Evolutionary conservation across 2,888 invertebrate genomes (phyloP).

Genomic region (Phortica magna): DNA sequence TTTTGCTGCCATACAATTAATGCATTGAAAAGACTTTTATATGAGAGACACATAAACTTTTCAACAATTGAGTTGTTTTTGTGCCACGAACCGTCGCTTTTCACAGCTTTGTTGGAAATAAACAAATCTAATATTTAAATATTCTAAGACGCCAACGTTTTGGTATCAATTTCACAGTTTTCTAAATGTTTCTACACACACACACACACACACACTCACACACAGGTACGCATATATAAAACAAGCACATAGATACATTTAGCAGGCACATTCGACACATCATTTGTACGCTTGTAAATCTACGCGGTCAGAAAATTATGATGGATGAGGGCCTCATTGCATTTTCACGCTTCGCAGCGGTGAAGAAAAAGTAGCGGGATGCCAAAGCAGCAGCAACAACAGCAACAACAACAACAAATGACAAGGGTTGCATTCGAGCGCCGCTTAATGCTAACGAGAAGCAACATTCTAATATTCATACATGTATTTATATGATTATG

Average conservation of each 20-base stretch:
- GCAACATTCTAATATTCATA: neutral
- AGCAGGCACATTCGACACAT: conserved; percentile 44
- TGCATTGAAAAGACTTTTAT: too few relatives aligned
- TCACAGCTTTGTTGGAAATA: neutral
- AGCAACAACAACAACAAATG: neutral
- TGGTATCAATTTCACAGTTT: conserved; percentile 62
- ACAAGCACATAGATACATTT: conserved; percentile 39
- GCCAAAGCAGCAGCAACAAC: conserved; percentile 5
- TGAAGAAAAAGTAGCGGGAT: conserved; percentile 11
- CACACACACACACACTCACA: neutral
- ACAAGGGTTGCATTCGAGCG: conserved; percentile 25
- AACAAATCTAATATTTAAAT: neutral
- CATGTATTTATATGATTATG: neutral
- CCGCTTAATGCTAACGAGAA: neutral
- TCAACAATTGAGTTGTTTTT: too few relatives aligned
- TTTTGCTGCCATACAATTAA: too few relatives aligned
- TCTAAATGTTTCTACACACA: conserved; percentile 51
- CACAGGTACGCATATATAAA: neutral
- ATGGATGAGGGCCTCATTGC: conserved; percentile 62
- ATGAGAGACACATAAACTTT: too few relatives aligned
- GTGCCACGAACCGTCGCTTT: too few relatives aligned
- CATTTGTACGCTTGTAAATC: conserved; percentile 72
- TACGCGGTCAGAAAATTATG: conserved; percentile 68
- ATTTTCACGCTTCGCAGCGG: conserved; percentile 62
- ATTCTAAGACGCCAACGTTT: neutral